Evolutionary conservation across 2,797 vertebrate genomes (phyloP).

Genomic region (Hydrolagus colliei): DNA sequence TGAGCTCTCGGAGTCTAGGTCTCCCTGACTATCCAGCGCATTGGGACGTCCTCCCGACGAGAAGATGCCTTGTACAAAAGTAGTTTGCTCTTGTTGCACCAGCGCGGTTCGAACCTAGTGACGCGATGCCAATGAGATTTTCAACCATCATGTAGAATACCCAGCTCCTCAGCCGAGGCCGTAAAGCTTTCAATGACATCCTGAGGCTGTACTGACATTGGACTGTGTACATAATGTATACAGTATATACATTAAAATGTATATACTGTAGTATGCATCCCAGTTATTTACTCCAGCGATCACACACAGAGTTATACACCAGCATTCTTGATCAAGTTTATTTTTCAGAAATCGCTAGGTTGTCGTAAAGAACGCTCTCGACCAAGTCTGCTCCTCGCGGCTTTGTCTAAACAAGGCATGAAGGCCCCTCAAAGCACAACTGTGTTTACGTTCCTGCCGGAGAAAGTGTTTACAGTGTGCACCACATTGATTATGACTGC

Average conservation of each 20-base stretch:
- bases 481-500: too few species aligned
- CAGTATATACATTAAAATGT: too few species aligned
- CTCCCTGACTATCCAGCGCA: too few species aligned
- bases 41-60: too few species aligned
- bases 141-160: too few species aligned
- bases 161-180: too few species aligned
- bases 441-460: not conserved
- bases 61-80: too few species aligned
- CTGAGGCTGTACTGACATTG: not conserved
- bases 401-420: not conserved
- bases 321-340: not conserved
- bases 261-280: not conserved
- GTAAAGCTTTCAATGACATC: not conserved
- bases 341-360: not conserved
- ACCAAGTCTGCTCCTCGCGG: not conserved
- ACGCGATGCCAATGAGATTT: too few species aligned
- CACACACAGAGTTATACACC: not conserved
- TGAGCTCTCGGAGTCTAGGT: too few species aligned
- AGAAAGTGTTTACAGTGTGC: not conserved
- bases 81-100: too few species aligned
- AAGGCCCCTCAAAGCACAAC: not conserved
- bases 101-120: too few species aligned
- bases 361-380: not conserved
- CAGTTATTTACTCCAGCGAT: not conserved
- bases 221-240: not conserved